These are phyloP conservation scores for Acridotheres tristis DNA, from an alignment of 2,797 vertebrate species.

Conservation along the genomic window DNA sequence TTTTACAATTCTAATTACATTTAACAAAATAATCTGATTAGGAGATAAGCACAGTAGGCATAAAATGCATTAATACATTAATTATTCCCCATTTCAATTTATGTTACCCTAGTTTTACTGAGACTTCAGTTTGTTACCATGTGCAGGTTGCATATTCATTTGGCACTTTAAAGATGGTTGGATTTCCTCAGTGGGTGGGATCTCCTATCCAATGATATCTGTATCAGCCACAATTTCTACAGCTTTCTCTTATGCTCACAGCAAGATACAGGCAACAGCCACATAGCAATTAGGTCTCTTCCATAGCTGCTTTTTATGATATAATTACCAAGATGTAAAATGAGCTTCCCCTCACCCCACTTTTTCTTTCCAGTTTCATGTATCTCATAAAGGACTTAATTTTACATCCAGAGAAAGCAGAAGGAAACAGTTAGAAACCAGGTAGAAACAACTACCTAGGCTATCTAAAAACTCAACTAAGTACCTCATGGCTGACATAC, in stretches of 20 bases:
- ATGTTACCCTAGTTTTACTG: neutral
- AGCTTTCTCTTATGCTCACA: neutral
- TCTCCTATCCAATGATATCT: neutral
- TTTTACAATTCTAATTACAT: constrained; percentile 10
- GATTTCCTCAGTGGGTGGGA: constrained; percentile 7
- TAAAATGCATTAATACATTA: constrained; percentile 32
- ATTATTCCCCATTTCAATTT: constrained; percentile 26
- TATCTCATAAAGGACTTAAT: neutral
- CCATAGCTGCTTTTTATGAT: neutral
- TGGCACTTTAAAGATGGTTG: neutral
- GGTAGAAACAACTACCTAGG: neutral
- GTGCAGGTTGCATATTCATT: neutral
- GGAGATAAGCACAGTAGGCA: constrained; percentile 17
- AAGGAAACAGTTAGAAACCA: neutral
- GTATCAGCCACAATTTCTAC: neutral
- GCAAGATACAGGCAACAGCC: neutral
- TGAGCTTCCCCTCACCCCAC: neutral
- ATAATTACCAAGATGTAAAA: neutral
- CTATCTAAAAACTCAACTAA: neutral
- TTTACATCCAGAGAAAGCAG: neutral
- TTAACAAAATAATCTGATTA: constrained; percentile 42
- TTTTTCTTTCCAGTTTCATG: neutral
- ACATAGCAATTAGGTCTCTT: neutral
- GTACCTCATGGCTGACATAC: neutral
- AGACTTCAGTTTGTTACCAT: neutral